Evolutionary conservation across 2,888 invertebrate genomes (phyloP).

Genomic region (Xylophagus ater): DNA sequence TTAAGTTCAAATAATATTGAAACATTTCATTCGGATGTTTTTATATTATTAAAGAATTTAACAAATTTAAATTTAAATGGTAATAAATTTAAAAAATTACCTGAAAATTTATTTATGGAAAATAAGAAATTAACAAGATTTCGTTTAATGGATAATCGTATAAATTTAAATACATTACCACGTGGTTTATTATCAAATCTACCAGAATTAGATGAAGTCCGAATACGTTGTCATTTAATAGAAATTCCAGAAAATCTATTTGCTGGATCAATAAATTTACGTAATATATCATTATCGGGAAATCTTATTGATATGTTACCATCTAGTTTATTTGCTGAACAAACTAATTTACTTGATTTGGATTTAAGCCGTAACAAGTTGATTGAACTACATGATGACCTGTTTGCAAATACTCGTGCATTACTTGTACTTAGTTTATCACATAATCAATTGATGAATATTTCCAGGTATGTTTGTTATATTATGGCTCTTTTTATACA

Average conservation of each 20-base stretch:
- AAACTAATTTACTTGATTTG: constrained; percentile 49
- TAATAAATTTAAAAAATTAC: constrained; percentile 55
- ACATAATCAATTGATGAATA: constrained; percentile 49
- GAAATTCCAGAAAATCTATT: constrained; percentile 52
- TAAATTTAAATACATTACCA: constrained; percentile 47
- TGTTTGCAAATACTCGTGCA: constrained; percentile 47
- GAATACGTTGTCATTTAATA: constrained; percentile 47
- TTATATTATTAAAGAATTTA: constrained; percentile 49
- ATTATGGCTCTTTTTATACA: too few species aligned
- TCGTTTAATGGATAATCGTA: constrained; percentile 47
- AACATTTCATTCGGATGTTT: constrained; percentile 49
- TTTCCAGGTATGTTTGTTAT: constrained; percentile 51
- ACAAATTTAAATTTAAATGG: constrained; percentile 52
- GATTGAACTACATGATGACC: constrained; percentile 43
- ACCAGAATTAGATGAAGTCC: constrained; percentile 44
- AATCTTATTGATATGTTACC: constrained; percentile 50
- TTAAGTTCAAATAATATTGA: constrained; percentile 54
- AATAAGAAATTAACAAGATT: constrained; percentile 45
- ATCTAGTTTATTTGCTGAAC: constrained; percentile 49
- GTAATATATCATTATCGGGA: constrained; percentile 48
- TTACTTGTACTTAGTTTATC: constrained; percentile 51
- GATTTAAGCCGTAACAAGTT: constrained; percentile 57
- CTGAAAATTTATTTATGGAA: constrained; percentile 46
- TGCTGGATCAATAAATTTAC: constrained; percentile 45
- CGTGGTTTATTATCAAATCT: constrained; percentile 50